Base-by-base conservation (phyloP, 2,113 vertebrate species). In the Neofelis nebulosa region DNA sequence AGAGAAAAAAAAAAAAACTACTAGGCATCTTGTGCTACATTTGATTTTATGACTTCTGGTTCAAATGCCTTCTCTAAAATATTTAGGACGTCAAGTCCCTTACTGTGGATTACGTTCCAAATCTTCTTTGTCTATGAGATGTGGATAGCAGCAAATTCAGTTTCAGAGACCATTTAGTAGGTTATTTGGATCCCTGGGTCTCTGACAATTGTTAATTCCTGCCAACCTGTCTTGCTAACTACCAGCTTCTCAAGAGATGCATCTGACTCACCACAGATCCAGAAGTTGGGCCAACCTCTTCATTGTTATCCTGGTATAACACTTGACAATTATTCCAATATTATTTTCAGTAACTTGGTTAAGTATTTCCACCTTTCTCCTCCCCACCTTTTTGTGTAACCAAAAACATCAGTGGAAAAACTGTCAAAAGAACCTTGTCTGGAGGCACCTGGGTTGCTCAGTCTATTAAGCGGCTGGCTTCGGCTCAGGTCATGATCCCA, bases 281-380 rank as follows among this genome's bases (percentile, higher is more conserved):
- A 99, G 99, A 89, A 99, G 99, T 92, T 99, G 99, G 38, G 99
- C 99, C 99, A 99, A 99, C 98, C 99, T 99, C 98, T 99, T 99
- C 99, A 99, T 99, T 93, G 99, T 99, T 98, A 99, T 99, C 98
- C 99, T 99, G 94, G 99, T 99, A 98, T 99, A 99, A 99, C 99
- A 99, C 98, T 99, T 99, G 95, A 99, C 99, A 99, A 99, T 99
- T 98, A 99, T 99, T 99, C 99, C 99, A 98, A 99, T 99, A 99
- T 99, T 99, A 97, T 99, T 99, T 98, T 99, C 99, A 97, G 99
- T 99, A 91, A 99, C 99, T 99, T 99, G 98, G 80, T 99, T 93
- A 99, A 99, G 98, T 99, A 99, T 98, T 99, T 99, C 99, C 99
- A 99, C 97, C 99, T 98, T 98, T 99, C 99, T 98, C 99, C 99